A percentile compares a stretch with the other conserved stretches of the same genome.
Evolutionary conservation across 2,888 invertebrate genomes (phyloP).

Genomic region (Sarcophaga caerulescens): DNA sequence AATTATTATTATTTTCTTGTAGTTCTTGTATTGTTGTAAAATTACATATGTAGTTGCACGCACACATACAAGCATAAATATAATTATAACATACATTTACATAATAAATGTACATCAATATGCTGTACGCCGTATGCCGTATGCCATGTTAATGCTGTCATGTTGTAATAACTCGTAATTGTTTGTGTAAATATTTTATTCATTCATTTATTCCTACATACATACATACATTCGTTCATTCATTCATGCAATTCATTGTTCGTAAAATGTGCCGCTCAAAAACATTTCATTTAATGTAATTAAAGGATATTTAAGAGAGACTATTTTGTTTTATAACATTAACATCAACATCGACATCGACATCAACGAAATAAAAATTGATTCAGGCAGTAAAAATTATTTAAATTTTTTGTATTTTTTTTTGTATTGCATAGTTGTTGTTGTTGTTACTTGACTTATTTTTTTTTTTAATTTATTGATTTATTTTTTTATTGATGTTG

Average conservation of each 20-base stretch:
- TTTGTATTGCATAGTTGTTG: slow-evolving; percentile 30
- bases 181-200: neutral
- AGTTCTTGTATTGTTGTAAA: neutral
- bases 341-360: neutral
- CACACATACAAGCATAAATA: neutral
- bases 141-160: neutral
- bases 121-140: neutral
- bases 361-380: slow-evolving; percentile 19
- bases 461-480: neutral
- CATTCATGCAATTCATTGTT: slow-evolving; percentile 10
- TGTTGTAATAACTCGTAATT: neutral
- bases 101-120: neutral
- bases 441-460: neutral
- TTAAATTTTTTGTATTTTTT: neutral
- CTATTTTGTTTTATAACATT: neutral
- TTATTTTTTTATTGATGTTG: neutral
- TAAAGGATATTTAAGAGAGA: slow-evolving; percentile 50
- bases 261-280: neutral
- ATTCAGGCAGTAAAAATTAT: slow-evolving; percentile 27
- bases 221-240: neutral
- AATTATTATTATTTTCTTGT: slow-evolving; percentile 44
- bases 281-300: slow-evolving; percentile 46
- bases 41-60: neutral
- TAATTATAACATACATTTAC: neutral
- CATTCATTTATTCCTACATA: neutral